phyloP scores from a whole-genome alignment of 2,797 vertebrate genomes.

The Melanotaenia parkinsoni region DNA sequence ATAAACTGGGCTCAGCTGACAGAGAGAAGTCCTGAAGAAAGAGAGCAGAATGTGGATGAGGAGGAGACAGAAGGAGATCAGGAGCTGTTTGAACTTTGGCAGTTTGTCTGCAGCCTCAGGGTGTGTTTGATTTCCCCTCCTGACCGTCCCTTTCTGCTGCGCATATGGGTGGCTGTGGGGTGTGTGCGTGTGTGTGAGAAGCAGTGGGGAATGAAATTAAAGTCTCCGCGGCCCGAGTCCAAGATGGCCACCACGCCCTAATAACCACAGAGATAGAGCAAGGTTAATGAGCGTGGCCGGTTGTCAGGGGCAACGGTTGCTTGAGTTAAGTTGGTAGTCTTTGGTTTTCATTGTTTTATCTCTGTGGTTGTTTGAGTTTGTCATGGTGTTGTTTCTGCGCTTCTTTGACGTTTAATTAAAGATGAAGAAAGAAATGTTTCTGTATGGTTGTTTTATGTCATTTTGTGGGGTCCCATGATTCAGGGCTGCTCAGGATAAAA shows the following conservation, averaged over 20 bases:
- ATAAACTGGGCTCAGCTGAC: not conserved
- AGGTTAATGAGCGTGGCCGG: constrained; percentile 35
- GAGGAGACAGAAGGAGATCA: not conserved
- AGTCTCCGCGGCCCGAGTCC: constrained; percentile 32
- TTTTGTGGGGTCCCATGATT: too few relatives aligned
- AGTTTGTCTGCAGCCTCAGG: constrained; percentile 13
- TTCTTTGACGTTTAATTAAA: too few relatives aligned
- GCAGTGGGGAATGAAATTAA: constrained; percentile 56
- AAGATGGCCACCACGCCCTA: constrained; percentile 57
- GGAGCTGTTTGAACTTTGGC: not conserved
- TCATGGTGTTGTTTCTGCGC: not conserved
- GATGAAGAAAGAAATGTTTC: too few relatives aligned
- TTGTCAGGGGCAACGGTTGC: constrained; percentile 1
- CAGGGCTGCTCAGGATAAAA: too few relatives aligned
- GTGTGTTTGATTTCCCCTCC: constrained; percentile 29
- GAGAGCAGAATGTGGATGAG: not conserved
- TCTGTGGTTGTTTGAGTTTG: not conserved
- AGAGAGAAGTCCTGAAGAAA: not conserved
- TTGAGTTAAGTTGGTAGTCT: not conserved
- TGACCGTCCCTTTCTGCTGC: constrained; percentile 30
- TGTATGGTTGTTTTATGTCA: too few relatives aligned
- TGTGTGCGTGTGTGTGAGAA: constrained; percentile 6
- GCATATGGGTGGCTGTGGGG: constrained; percentile 39
- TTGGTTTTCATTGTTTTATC: too few relatives aligned
- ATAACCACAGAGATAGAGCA: constrained; percentile 44